Percentiles rank a stretch among this genome's conserved stretches.
phyloP scores from a whole-genome alignment of 1,140 invertebrate species.

The Sycophaga agraensis region DNA sequence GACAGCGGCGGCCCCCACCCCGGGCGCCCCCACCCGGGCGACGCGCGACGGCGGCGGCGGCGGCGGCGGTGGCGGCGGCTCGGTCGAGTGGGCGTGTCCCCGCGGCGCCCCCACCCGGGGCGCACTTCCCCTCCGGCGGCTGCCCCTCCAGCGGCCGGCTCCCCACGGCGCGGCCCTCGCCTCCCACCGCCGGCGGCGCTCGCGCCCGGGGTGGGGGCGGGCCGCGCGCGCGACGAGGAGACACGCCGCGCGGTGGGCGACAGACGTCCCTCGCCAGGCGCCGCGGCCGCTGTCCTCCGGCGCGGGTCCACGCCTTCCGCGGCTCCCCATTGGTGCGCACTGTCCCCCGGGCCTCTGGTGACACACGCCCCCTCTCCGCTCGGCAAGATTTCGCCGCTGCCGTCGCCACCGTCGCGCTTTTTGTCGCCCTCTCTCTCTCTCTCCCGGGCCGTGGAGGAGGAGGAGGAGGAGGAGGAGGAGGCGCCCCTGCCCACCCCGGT shows the following conservation, averaged over 20 bases:
- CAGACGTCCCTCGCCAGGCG: conserved; percentile 33
- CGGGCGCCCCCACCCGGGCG: conserved; percentile 32
- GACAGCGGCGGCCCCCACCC: too few relatives aligned
- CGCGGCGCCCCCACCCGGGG: conserved; percentile 30
- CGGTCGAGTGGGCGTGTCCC: too few relatives aligned
- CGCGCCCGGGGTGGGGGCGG: not conserved
- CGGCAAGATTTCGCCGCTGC: conserved; percentile 38
- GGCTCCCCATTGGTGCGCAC: conserved; percentile 48
- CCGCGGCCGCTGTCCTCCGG: conserved; percentile 32
- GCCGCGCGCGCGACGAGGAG: not conserved
- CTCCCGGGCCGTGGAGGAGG: too few relatives aligned
- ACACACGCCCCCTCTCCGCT: conserved; percentile 53
- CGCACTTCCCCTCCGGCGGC: conserved; percentile 36
- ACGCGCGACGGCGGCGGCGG: conserved; percentile 47
- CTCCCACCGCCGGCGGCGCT: not conserved
- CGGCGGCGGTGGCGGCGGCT: too few relatives aligned
- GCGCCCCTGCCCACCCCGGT: too few relatives aligned
- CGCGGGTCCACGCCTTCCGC: conserved; percentile 51
- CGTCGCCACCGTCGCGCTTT: not conserved
- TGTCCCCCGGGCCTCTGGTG: conserved; percentile 49
- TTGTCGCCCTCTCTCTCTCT: conserved; percentile 3
- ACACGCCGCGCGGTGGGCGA: conserved; percentile 16
- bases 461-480: too few relatives aligned
- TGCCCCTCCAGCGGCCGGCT: conserved; percentile 4
- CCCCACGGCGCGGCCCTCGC: not conserved